Percentiles rank a stretch among this genome's conserved stretches.
phyloP scores from a whole-genome alignment of 1,140 invertebrate genomes.

The Diabrotica virgifera region DNA sequence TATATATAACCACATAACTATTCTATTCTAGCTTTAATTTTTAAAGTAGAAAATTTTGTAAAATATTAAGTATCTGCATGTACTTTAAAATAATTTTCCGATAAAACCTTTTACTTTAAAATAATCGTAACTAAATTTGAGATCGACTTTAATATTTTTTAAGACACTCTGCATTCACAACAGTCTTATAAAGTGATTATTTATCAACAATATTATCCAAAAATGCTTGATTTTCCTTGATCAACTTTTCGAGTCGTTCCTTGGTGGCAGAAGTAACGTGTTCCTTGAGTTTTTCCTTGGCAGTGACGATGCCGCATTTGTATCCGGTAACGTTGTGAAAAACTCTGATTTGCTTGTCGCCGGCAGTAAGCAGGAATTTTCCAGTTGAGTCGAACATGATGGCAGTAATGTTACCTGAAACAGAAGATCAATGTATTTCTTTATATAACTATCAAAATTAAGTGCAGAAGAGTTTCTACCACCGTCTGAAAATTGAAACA shows the following conservation, averaged over 20 bases:
- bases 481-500: no score
- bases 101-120: no score
- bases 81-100: no score
- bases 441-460: background rate
- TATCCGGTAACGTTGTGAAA: slow-evolving; percentile 81
- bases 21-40: no score
- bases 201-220: slow-evolving; percentile 52
- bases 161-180: background rate
- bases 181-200: slow-evolving; percentile 20
- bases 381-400: slow-evolving; percentile 71
- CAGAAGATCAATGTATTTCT: slow-evolving; percentile 7
- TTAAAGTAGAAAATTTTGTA: no score
- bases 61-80: no score
- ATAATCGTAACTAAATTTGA: no score
- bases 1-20: no score
- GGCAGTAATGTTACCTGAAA: slow-evolving; percentile 63
- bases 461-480: no score
- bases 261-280: slow-evolving; percentile 66
- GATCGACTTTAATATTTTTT: no score
- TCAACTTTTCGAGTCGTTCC: slow-evolving; percentile 69
- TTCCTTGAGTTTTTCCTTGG: slow-evolving; percentile 62
- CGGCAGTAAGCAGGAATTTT: slow-evolving; percentile 70
- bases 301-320: slow-evolving; percentile 62
- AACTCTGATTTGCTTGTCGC: slow-evolving; percentile 73
- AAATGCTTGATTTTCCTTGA: slow-evolving; percentile 62